Evolutionary conservation across 2,888 invertebrate genomes (phyloP), one percentile per base, ranked within the genome.

Genomic region (Adela reaumurella): DNA sequence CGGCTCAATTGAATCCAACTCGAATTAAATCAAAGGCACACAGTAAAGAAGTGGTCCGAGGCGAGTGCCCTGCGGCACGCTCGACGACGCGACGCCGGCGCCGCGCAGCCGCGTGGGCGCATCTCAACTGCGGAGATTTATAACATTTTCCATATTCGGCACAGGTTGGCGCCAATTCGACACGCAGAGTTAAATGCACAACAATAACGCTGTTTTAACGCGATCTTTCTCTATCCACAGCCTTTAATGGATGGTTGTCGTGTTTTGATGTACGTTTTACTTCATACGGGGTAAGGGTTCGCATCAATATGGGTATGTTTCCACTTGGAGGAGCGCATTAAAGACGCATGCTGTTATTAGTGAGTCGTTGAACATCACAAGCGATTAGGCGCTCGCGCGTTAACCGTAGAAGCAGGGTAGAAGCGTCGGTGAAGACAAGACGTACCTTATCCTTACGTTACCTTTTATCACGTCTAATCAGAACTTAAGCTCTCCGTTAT

Each of bases 141-240:
- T 74, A 74, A 74, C 77, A 73, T 74, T 71, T 74, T 68, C 77
- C 74, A 73, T 74, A 76, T 76, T 74, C 71, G 73, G 68, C 61
- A 69, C 65, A 68, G 67, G 72, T 69, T 64, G 63, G 77, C 77
- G 78, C 77, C 76, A 77, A 71, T 74, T 69, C 48, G 45, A 48
- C 48, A 35, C 45, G 18, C 16, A 28, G 29, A 46, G 16, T 46
- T 46, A 46, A 17, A 48, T 68, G 72, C 74, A 68, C 76, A 74
- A 74, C 70, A 66, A 68, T 66, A 63, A 65, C 64, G 59, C n/a
- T n/a, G n/a, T n/a, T n/a, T n/a, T n/a, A n/a, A n/a, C 58, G 49
- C 48, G 52, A 48, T 55, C 55, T 53, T 57, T 56, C 49, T 16
- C 48, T 45, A 48, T 35, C 48, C 45, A 44, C 19, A 29, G 29